Evolutionary conservation across 2,113 vertebrate species (phyloP).

Genomic region (Puntigrus tetrazona): DNA sequence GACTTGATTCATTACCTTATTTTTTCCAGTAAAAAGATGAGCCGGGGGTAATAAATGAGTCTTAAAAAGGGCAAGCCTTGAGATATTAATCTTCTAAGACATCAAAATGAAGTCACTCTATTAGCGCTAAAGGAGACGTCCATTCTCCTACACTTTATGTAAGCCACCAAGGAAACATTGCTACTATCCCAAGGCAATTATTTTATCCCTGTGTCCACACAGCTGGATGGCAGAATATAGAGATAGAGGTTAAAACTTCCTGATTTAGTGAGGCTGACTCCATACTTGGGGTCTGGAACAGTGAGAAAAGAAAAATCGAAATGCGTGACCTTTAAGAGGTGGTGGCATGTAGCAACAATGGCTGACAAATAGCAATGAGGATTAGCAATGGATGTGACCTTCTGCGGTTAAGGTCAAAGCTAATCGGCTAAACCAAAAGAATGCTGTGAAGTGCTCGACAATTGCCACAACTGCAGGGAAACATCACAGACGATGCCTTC

Average conservation of each 20-base stretch:
- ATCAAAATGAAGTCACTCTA: conserved; percentile 63
- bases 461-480: not conserved
- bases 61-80: conserved; percentile 63
- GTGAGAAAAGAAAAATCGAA: conserved; percentile 24
- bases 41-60: conserved; percentile 65
- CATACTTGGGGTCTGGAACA: conserved; percentile 16
- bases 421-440: conserved; percentile 30
- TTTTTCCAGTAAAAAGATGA: conserved; percentile 65
- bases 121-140: conserved; percentile 68
- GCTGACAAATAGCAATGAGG: conserved; percentile 40
- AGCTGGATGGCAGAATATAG: conserved; percentile 6
- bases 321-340: conserved; percentile 22
- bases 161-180: conserved; percentile 55
- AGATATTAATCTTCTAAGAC: conserved; percentile 66
- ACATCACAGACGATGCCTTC: not conserved
- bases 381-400: conserved; percentile 31
- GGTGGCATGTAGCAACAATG: conserved; percentile 29
- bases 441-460: not conserved
- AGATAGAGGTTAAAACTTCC: conserved; percentile 37
- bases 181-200: conserved; percentile 61
- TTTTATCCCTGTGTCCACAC: conserved; percentile 2
- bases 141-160: conserved; percentile 55
- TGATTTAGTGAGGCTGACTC: conserved; percentile 16
- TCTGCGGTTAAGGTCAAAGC: conserved; percentile 24
- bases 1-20: conserved; percentile 68